These are phyloP conservation scores for Dicranocentrus wangi DNA, from an alignment of 2,888 invertebrate genomes.

Conservation along the genomic window DNA sequence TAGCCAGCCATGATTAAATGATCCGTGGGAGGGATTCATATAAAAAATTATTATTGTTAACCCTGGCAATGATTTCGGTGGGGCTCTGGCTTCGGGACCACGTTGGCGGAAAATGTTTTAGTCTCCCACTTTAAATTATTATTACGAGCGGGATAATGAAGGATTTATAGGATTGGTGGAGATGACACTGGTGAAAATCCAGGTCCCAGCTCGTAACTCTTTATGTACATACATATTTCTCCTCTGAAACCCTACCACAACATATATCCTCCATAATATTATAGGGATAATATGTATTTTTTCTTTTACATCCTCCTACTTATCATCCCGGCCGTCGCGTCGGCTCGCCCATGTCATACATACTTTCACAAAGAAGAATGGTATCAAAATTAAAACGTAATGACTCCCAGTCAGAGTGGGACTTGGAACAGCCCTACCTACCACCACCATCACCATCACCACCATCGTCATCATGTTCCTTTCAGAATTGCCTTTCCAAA, in stretches of 20 bases:
- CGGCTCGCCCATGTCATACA: conserved; percentile 49
- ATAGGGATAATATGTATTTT: neutral
- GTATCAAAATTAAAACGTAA: conserved; percentile 63
- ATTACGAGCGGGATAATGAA: conserved; percentile 26
- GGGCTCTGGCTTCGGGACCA: no score
- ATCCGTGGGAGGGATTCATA: no score
- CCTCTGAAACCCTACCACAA: neutral
- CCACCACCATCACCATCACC: conserved; percentile 1
- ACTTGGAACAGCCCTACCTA: no score
- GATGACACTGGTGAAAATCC: conserved; percentile 19
- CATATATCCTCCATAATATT: no score
- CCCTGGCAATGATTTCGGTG: no score
- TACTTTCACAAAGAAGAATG: conserved; percentile 60
- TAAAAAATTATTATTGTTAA: no score
- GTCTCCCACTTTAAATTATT: no score
- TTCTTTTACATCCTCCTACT: neutral
- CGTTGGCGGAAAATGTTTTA: no score
- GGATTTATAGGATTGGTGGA: conserved; percentile 46
- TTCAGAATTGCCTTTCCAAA: neutral
- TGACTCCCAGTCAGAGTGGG: conserved; percentile 43
- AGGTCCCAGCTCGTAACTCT: no score
- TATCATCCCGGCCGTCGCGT: no score
- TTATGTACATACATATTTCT: no score
- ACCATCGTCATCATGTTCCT: neutral
- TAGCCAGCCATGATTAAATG: neutral